Evolutionary conservation across 2,113 vertebrate genomes (phyloP).

Genomic region (Microtus ochrogaster): DNA sequence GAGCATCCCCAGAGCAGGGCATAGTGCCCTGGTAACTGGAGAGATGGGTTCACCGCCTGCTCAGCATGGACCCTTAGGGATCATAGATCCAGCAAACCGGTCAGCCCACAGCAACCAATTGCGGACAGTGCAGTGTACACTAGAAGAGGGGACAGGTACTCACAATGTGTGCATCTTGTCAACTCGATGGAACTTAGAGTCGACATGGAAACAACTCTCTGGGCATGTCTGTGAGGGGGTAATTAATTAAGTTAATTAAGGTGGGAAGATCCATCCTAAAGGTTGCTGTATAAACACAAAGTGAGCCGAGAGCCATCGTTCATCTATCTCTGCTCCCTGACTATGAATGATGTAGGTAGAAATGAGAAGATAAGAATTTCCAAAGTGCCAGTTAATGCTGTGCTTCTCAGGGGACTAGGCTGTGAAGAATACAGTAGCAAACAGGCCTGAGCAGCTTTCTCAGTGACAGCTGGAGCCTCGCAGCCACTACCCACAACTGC

Average conservation of each 20-base stretch:
- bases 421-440: not conserved
- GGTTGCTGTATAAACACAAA: not conserved
- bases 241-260: not conserved
- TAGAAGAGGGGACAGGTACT: not conserved
- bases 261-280: not conserved
- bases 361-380: not conserved
- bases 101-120: not conserved
- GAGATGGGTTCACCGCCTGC: no score
- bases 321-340: not conserved
- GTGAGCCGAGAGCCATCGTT: not conserved
- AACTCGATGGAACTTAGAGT: not conserved
- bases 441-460: not conserved
- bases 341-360: not conserved
- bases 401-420: not conserved
- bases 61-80: not conserved
- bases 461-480: not conserved
- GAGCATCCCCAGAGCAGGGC: fast-evolving
- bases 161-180: not conserved
- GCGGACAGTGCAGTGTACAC: not conserved
- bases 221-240: not conserved
- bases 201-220: not conserved
- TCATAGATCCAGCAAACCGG: not conserved
- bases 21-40: no score
- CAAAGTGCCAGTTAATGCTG: not conserved
- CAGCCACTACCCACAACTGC: not conserved